Evolutionary conservation across 2,797 vertebrate species (phyloP).

Genomic region (Protonibea diacanthus): DNA sequence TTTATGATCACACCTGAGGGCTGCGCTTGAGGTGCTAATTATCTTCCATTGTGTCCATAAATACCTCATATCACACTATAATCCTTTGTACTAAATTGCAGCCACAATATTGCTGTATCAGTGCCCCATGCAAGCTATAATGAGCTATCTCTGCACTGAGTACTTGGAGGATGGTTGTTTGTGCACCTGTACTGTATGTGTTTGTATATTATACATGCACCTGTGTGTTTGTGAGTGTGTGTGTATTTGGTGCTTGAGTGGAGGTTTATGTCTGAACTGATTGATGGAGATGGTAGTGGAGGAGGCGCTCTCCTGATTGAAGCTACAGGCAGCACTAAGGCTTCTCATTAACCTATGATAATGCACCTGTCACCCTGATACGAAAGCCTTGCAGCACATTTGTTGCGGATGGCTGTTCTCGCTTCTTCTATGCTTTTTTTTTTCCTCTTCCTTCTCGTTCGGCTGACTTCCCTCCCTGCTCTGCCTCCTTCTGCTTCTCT

Average conservation of each 20-base stretch:
- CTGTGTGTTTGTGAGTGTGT: conserved; percentile 29
- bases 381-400: conserved; percentile 64
- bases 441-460: background rate
- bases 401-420: conserved; percentile 60
- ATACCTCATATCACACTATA: conserved; percentile 62
- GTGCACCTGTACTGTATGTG: conserved; percentile 6
- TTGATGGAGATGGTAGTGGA: conserved; percentile 70
- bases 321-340: conserved; percentile 70
- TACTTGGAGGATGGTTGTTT: conserved; percentile 25
- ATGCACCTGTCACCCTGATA: conserved; percentile 77
- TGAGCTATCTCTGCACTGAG: conserved; percentile 9
- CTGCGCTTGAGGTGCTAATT: conserved; percentile 68
- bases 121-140: conserved; percentile 21
- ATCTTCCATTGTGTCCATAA: conserved; percentile 67
- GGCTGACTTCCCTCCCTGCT: conserved; percentile 26
- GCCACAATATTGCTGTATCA: conserved; percentile 39
- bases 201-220: conserved; percentile 19
- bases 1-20: conserved; percentile 59
- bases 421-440: conserved; percentile 11
- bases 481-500: conserved; percentile 39
- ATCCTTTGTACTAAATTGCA: conserved; percentile 44
- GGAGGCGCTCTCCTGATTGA: conserved; percentile 63
- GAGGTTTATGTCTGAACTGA: conserved; percentile 69
- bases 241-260: conserved; percentile 39
- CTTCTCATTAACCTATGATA: conserved; percentile 84